Percentiles rank a stretch among this genome's conserved stretches.
Evolutionary conservation across 2,797 vertebrate genomes (phyloP).

Genomic region (Gymnoscopelus braueri): DNA sequence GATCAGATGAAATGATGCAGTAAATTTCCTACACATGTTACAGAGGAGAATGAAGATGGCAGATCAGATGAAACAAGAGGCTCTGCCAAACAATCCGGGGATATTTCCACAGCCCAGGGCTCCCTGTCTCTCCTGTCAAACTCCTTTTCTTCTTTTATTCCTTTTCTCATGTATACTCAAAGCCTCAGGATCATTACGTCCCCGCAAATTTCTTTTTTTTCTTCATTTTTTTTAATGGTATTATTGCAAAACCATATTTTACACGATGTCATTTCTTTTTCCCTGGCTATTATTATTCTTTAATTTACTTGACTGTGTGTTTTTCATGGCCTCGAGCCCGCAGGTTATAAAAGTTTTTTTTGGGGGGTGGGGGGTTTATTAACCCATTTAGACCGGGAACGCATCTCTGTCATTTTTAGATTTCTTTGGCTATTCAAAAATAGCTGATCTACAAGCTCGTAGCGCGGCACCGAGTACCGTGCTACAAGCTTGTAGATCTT

Average conservation of each 20-base stretch:
- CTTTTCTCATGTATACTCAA: slow-evolving; percentile 50
- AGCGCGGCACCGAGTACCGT: too few relatives aligned
- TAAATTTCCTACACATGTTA: slow-evolving; percentile 81
- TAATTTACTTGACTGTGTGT: slow-evolving; percentile 68
- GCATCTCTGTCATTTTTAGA: too few relatives aligned
- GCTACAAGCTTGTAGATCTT: too few relatives aligned
- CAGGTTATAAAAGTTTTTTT: slow-evolving; percentile 70
- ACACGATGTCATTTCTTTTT: slow-evolving; percentile 55
- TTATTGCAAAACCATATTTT: slow-evolving; percentile 76
- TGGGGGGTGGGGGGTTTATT: slow-evolving; percentile 1
- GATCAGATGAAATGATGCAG: slow-evolving; percentile 76
- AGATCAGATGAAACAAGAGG: slow-evolving; percentile 57
- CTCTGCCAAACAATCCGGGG: slow-evolving; percentile 61
- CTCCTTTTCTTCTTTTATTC: slow-evolving; percentile 64
- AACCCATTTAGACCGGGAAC: too few relatives aligned
- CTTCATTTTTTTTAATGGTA: slow-evolving; percentile 63
- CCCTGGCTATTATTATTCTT: slow-evolving; percentile 71
- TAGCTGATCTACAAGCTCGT: too few relatives aligned
- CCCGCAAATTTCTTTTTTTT: slow-evolving; percentile 19
- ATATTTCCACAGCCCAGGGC: slow-evolving; percentile 70
- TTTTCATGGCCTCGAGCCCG: slow-evolving; percentile 72
- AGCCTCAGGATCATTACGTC: slow-evolving; percentile 70
- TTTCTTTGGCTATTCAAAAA: too few relatives aligned
- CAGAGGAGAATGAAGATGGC: slow-evolving; percentile 75
- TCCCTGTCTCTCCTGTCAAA: slow-evolving; percentile 54